Evolutionary conservation across 2,888 invertebrate species (phyloP), one percentile per base, ranked within the genome.

Genomic region (Yponomeuta plumbellus): DNA sequence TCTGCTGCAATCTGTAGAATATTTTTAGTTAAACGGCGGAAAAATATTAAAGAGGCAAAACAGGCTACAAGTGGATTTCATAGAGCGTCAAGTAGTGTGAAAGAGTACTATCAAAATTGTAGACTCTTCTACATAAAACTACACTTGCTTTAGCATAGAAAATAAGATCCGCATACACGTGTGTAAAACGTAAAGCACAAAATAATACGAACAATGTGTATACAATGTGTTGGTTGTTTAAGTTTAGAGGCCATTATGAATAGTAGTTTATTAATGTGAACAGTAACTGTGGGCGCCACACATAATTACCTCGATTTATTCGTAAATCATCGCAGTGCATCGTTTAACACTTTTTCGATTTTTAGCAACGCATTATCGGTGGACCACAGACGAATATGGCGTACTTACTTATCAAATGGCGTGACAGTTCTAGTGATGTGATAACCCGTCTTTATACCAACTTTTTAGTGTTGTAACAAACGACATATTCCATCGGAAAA

Each of bases 1-100:
- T 76, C 93, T 85, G 70, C 92, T 92, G 66, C 86, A 86, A 80
- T 94, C 94, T 94, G 77, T 59, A 80, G 26, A 72, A 69, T 67
- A 61, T 4, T 39, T 62, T 26, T 17, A 8, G 34, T 34, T 34
- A 34, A 34, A 34, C 34, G 8, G 8, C 8, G 34, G 34, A 34
- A 26, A 34, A 34, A 34, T 34, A 6, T 34, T 34, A 34, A 34
- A 34, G 8, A 8, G 34, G 34, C 34, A 26, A 26, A 26, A 0
- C 4, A 26, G 26, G 26, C 26, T 26, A 26, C 26, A 26, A 8
- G 34, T 34, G 5, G 34, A 34, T 4, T 10, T 34, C 34, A 34
- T 8, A 34, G 34, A 34, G 5, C 5, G 34, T 26, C 26, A 34
- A 34, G 34, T 34, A 34, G 34, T 8, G 8, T 8, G 26, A 26